Evolutionary conservation across 2,888 invertebrate species (phyloP).

Genomic region (Eupeodes latifasciatus): DNA sequence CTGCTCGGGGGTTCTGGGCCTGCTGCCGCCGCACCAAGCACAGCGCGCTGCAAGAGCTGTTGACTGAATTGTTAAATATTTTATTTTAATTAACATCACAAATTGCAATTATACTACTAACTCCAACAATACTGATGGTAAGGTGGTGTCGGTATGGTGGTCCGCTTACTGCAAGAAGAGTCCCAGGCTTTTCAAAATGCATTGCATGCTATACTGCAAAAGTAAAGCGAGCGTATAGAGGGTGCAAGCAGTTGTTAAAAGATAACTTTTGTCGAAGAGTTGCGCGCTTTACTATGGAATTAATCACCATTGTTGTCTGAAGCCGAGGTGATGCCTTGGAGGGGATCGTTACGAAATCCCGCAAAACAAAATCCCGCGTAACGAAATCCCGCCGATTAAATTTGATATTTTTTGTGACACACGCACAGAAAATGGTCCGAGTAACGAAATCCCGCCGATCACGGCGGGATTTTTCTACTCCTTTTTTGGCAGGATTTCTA

Average conservation of each 20-base stretch:
- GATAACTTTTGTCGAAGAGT: slow-evolving; percentile 30
- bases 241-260: background rate
- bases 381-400: no score
- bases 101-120: slow-evolving; percentile 72
- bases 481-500: no score
- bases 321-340: slow-evolving; percentile 72
- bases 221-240: background rate
- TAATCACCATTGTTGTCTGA: slow-evolving; percentile 74
- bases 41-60: slow-evolving; percentile 38
- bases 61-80: slow-evolving; percentile 75
- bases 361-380: no score
- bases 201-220: background rate
- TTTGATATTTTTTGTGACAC: no score
- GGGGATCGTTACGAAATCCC: no score
- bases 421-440: no score
- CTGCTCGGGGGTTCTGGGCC: slow-evolving; percentile 13
- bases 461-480: no score
- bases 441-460: no score
- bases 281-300: slow-evolving; percentile 52
- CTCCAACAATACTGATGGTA: slow-evolving; percentile 2
- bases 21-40: background rate
- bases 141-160: background rate
- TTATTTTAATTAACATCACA: slow-evolving; percentile 76
- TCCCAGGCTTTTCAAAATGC: background rate
- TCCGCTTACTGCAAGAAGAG: slow-evolving; percentile 14